These are phyloP conservation scores for Eptesicus fuscus DNA, from an alignment of 2,113 vertebrate genomes.

Conservation along the genomic window DNA sequence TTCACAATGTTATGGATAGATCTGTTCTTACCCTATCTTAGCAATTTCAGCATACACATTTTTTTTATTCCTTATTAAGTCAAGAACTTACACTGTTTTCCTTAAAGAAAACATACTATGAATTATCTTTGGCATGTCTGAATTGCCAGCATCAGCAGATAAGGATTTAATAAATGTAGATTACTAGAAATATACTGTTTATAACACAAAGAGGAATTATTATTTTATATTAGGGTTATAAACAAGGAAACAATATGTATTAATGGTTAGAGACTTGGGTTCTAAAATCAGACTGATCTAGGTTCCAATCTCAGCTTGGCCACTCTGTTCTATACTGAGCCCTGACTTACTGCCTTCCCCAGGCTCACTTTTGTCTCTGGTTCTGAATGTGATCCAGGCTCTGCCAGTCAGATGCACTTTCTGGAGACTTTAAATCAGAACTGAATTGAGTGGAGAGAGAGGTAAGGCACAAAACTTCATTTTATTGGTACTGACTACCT, in stretches of 20 bases:
- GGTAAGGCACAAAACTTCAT: neutral
- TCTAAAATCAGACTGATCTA: neutral
- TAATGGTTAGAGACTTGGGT: neutral
- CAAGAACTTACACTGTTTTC: neutral
- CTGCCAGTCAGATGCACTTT: neutral
- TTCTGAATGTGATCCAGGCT: neutral
- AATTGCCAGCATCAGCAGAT: neutral
- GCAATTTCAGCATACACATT: neutral
- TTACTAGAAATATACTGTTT: neutral
- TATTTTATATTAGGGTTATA: neutral
- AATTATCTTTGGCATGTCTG: too few relatives aligned
- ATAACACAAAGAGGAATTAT: neutral
- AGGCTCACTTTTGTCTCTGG: neutral
- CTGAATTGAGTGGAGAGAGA: neutral
- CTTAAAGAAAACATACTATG: neutral
- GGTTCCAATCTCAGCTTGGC: neutral
- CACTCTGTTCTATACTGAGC: neutral
- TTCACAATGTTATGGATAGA: neutral
- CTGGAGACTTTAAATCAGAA: neutral
- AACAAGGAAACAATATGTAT: neutral
- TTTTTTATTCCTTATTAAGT: neutral
- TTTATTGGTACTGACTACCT: neutral
- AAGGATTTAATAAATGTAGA: neutral
- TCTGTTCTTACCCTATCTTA: neutral
- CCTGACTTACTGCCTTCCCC: neutral